phyloP scores from a whole-genome alignment of 1,140 invertebrate species.

The Rhagoletis pomonella region DNA sequence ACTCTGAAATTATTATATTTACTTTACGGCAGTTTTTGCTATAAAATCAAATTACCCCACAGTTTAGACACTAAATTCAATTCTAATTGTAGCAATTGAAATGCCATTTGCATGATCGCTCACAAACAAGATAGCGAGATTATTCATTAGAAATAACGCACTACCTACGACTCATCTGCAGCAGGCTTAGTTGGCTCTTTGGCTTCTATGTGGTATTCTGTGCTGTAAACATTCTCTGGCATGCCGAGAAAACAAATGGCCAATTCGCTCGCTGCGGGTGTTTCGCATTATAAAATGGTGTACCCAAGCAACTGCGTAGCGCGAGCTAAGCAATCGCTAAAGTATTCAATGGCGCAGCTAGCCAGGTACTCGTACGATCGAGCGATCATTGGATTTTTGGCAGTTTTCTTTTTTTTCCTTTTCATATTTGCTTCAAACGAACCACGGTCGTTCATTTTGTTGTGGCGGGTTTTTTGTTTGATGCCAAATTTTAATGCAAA shows the following conservation, averaged over 20 bases:
- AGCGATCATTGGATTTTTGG: not conserved
- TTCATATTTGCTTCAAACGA: not conserved
- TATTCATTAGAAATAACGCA: too few relatives aligned
- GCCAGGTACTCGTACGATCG: not conserved
- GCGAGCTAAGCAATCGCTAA: not conserved
- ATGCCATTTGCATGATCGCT: conserved; percentile 23
- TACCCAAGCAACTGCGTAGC: not conserved
- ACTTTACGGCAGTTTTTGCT: conserved; percentile 13
- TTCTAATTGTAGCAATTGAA: conserved; percentile 31
- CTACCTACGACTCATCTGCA: not conserved
- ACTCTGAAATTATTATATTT: conserved; percentile 11
- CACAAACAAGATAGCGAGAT: too few relatives aligned
- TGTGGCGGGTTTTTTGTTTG: conserved; percentile 26
- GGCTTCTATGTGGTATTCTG: not conserved
- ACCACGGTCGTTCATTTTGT: conserved; percentile 20
- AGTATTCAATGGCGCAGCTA: not conserved
- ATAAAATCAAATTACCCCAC: conserved; percentile 33
- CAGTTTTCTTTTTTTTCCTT: not conserved
- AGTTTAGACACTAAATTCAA: conserved; percentile 32
- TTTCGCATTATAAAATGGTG: conserved; percentile 24
- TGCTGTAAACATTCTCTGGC: not conserved
- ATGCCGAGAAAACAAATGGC: conserved; percentile 13
- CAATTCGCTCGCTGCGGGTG: conserved; percentile 23
- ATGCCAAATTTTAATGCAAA: conserved; percentile 43
- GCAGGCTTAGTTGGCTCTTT: not conserved